A percentile compares a stretch with the other conserved stretches of the same genome.
These are phyloP conservation scores for Cremastinae sp. DNA, from an alignment of 2,888 invertebrate genomes.

Conservation along the genomic window DNA sequence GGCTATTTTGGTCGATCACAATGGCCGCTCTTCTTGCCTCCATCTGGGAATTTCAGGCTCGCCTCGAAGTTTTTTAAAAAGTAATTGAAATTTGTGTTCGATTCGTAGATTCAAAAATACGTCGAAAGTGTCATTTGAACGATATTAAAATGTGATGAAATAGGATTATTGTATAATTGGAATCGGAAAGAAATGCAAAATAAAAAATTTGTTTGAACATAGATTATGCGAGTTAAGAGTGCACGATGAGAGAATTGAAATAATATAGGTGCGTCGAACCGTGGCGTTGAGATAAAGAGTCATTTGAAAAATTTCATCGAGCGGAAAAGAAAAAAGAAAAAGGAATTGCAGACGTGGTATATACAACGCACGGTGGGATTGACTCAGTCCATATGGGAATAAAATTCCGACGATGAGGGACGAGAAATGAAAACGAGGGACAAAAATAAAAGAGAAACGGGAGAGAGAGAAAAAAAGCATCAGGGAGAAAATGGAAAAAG, in stretches of 20 bases:
- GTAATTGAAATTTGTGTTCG: too few relatives aligned
- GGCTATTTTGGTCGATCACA: too few relatives aligned
- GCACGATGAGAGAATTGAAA: neutral
- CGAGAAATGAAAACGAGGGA: neutral
- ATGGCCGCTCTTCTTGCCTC: too few relatives aligned
- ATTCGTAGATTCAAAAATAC: too few relatives aligned
- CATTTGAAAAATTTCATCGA: constrained; percentile 4
- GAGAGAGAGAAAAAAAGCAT: constrained; percentile 13
- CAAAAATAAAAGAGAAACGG: neutral
- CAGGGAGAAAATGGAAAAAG: constrained; percentile 13
- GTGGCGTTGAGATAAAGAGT: neutral
- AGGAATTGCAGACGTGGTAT: neutral
- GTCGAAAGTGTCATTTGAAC: too few relatives aligned
- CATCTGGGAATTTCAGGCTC: too few relatives aligned
- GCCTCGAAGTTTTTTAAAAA: too few relatives aligned
- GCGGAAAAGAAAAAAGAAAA: neutral
- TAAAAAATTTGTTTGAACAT: neutral
- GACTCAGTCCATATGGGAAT: constrained; percentile 45
- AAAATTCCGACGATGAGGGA: constrained; percentile 20
- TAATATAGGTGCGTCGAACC: neutral
- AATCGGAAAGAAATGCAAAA: neutral
- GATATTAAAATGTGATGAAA: too few relatives aligned
- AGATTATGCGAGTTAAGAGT: neutral
- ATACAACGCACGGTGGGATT: neutral
- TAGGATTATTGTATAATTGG: too few relatives aligned